These are phyloP conservation scores for Acanthurus leucopareius DNA, from an alignment of 2,797 vertebrate species.

Conservation along the genomic window DNA sequence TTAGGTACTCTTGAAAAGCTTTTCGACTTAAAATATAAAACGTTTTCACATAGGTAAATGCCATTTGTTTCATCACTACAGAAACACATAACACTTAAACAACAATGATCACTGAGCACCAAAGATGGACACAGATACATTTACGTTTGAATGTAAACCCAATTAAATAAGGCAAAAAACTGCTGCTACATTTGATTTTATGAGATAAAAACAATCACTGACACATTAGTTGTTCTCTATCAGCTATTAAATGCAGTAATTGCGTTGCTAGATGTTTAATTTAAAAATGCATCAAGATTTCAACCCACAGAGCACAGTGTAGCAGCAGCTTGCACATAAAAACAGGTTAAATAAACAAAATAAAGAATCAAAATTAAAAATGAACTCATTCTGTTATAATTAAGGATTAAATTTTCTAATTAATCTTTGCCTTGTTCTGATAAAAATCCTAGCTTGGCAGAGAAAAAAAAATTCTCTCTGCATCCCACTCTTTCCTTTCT, in stretches of 20 bases:
- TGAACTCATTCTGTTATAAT: background rate
- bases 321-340: too few relatives aligned
- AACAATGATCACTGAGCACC: background rate
- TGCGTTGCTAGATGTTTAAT: background rate
- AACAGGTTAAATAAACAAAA: background rate
- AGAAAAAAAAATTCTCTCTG: constrained; percentile 10
- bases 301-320: background rate
- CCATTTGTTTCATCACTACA: background rate
- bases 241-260: background rate
- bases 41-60: background rate
- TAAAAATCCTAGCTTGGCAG: constrained; percentile 8
- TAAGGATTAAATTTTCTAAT: constrained; percentile 1
- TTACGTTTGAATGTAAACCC: background rate
- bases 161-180: background rate
- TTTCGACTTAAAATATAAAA: background rate
- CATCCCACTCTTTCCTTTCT: background rate
- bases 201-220: background rate
- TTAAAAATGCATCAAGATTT: background rate
- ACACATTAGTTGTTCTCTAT: background rate
- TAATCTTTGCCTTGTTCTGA: constrained; percentile 7
- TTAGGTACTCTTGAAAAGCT: too few relatives aligned
- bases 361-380: background rate
- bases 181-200: background rate
- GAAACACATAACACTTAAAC: background rate
- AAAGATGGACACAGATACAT: background rate